These are phyloP conservation scores for Augochlora pura DNA, from an alignment of 1,140 invertebrate species.

Conservation along the genomic window DNA sequence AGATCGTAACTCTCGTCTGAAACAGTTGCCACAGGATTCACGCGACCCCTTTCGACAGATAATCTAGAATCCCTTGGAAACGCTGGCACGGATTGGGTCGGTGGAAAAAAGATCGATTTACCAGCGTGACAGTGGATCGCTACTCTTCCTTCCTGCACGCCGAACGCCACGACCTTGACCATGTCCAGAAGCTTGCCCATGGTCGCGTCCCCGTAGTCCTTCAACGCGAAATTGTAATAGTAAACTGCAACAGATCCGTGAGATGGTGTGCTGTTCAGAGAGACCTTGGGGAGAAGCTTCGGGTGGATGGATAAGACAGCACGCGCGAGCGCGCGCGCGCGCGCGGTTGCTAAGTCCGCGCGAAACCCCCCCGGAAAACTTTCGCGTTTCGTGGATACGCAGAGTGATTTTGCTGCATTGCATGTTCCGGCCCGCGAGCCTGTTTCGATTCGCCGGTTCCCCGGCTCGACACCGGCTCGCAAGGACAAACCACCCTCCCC, in stretches of 20 bases:
- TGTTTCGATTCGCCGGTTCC: conserved; percentile 19
- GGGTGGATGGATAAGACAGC: too few species aligned
- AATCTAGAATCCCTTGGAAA: not conserved
- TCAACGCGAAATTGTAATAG: conserved; percentile 93
- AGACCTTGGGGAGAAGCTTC: conserved; percentile 1
- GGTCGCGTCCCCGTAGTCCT: conserved; percentile 91
- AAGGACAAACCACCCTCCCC: conserved; percentile 18
- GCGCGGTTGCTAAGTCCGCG: not conserved
- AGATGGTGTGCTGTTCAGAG: conserved; percentile 4
- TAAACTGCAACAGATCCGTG: conserved; percentile 83
- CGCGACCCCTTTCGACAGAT: conserved; percentile 2
- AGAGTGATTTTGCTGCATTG: conserved; percentile 70
- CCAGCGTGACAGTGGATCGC: conserved; percentile 96
- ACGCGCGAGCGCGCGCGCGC: too few species aligned
- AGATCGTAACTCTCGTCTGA: too few species aligned
- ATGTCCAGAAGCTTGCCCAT: conserved; percentile 89
- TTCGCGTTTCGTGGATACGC: conserved; percentile 42
- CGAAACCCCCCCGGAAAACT: conserved; percentile 29
- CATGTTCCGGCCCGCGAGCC: conserved; percentile 56
- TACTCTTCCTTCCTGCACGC: conserved; percentile 89
- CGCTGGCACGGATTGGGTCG: conserved; percentile 13
- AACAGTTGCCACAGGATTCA: not conserved
- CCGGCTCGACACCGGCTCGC: conserved; percentile 18
- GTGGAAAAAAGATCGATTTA: conserved; percentile 73
- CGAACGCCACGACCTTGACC: conserved; percentile 93